phyloP scores from a whole-genome alignment of 2,888 invertebrate species.

The Pseudococcus longispinus region DNA sequence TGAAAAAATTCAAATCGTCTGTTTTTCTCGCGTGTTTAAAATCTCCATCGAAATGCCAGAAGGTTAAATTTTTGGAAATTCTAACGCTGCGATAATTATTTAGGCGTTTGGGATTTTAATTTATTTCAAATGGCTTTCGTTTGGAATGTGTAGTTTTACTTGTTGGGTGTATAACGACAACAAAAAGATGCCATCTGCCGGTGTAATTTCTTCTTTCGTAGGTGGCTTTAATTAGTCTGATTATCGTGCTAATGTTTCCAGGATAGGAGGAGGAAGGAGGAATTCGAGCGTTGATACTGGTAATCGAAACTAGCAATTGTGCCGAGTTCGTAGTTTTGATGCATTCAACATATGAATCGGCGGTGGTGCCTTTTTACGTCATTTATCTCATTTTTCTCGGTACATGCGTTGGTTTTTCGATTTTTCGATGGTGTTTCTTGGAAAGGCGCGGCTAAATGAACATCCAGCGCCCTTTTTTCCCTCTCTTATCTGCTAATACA shows the following conservation, averaged over 20 bases:
- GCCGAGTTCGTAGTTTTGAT: neutral
- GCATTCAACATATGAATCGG: neutral
- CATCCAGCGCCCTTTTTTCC: neutral
- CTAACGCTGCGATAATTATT: neutral
- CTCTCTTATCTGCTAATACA: constrained; percentile 3
- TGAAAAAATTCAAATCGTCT: neutral
- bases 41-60: neutral
- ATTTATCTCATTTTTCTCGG: constrained; percentile 13
- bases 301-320: neutral
- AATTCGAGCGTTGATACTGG: neutral
- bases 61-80: neutral
- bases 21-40: neutral
- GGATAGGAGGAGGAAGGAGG: neutral
- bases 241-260: neutral
- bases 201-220: neutral
- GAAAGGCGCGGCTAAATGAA: neutral
- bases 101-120: neutral
- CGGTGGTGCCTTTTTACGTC: neutral
- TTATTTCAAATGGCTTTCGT: neutral
- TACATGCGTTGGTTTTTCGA: neutral
- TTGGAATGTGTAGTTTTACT: neutral
- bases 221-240: neutral
- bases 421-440: neutral
- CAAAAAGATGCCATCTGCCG: neutral
- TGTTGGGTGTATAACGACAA: neutral